Percentiles rank a stretch among this genome's conserved stretches.
Conservation (phyloP, 2,888 invertebrate species). For the Tigriopus californicus region DNA sequence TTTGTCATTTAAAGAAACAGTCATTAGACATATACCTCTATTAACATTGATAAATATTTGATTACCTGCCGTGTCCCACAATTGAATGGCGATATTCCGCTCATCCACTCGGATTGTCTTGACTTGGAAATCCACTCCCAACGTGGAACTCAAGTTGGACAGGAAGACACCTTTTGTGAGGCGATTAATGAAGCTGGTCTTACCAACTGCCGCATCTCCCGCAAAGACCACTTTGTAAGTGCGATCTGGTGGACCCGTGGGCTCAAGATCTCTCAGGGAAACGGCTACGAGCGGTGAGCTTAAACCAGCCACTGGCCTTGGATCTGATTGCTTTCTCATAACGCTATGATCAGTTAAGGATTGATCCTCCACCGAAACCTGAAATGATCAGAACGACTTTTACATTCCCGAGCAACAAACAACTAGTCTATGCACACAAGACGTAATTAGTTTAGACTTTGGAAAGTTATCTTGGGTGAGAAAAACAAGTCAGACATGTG, state of each 20-base stretch:
- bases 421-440: no score
- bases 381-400: no score
- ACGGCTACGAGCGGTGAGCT: background rate
- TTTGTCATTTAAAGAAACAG: no score
- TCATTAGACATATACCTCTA: no score
- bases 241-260: conserved; percentile 32
- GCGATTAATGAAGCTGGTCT: conserved; percentile 39
- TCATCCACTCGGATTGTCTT: conserved; percentile 35
- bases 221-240: conserved; percentile 41
- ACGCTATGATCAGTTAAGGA: background rate
- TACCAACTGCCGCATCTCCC: conserved; percentile 42
- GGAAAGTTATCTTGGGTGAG: no score
- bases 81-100: conserved; percentile 31
- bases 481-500: no score
- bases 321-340: background rate
- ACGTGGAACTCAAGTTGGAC: conserved; percentile 35
- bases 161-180: conserved; percentile 38
- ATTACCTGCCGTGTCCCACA: conserved; percentile 41
- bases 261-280: conserved; percentile 19
- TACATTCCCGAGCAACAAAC: no score
- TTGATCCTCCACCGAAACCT: background rate
- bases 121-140: conserved; percentile 39
- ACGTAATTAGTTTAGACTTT: no score
- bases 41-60: background rate
- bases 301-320: background rate